Percentiles rank a stretch among this genome's conserved stretches.
Conservation (phyloP, 2,888 invertebrate species). For the Oxyteleia sp. region DNA sequence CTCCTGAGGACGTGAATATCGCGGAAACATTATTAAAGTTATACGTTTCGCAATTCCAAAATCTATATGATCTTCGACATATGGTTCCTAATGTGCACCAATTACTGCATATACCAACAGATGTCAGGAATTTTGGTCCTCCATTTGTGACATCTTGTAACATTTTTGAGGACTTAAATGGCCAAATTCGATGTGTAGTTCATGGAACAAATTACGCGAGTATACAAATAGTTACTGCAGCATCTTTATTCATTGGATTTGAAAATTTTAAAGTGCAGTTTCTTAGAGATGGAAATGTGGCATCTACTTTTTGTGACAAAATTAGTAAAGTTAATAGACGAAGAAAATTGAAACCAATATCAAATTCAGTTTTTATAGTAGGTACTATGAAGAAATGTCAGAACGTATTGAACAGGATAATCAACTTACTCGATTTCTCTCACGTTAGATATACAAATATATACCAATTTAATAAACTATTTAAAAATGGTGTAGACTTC, state of each 20-base stretch:
- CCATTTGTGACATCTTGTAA: constrained; percentile 6
- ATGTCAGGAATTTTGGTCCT: constrained; percentile 24
- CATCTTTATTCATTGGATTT: constrained; percentile 2
- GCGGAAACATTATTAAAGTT: background rate
- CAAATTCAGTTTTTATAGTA: background rate
- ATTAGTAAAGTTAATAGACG: constrained; percentile 1
- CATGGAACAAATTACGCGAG: constrained; percentile 1
- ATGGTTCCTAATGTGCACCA: constrained; percentile 27
- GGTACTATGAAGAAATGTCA: background rate
- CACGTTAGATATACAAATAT: background rate
- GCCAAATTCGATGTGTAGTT: constrained; percentile 2
- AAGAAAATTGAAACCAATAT: background rate
- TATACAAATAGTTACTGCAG: background rate
- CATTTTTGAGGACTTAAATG: constrained; percentile 12
- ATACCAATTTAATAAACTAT: background rate
- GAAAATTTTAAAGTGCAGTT: constrained; percentile 4
- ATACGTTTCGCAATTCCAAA: constrained; percentile 1
- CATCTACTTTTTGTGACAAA: background rate
- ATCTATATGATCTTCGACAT: background rate
- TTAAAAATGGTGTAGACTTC: background rate
- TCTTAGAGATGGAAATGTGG: background rate
- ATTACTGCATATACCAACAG: background rate
- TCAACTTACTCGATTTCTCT: too few relatives aligned
- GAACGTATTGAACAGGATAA: background rate
- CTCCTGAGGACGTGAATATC: background rate